Conservation (phyloP, 1,140 invertebrate species). For the Lepidurus couesii region DNA sequence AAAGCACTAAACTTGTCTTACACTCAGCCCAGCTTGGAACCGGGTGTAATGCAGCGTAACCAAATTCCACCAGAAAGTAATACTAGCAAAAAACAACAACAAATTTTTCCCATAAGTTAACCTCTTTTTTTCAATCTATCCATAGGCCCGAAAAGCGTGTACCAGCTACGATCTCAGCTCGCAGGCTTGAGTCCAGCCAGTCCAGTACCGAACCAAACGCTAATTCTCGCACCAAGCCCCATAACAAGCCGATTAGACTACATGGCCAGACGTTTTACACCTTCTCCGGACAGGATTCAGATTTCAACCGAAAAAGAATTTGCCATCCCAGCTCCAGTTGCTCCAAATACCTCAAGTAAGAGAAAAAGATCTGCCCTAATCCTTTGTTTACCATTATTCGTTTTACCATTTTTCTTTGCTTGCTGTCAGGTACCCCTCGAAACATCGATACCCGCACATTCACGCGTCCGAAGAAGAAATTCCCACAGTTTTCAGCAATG, state of each 20-base stretch:
- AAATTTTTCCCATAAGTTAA: not conserved
- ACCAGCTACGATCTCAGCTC: not conserved
- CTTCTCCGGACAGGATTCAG: not conserved
- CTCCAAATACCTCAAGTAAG: not conserved
- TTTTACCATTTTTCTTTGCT: no score
- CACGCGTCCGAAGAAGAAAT: conserved; percentile 9
- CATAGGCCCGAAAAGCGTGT: not conserved
- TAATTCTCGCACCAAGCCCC: not conserved
- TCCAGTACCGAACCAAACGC: no score
- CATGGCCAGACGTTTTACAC: not conserved
- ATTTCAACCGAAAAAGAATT: not conserved
- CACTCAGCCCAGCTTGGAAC: not conserved
- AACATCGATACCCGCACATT: not conserved
- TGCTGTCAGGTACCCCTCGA: not conserved
- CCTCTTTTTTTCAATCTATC: not conserved
- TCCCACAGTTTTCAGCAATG: not conserved
- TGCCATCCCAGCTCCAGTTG: not conserved
- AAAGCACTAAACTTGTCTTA: not conserved
- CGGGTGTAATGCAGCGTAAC: not conserved
- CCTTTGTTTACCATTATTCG: no score
- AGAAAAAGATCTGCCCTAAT: not conserved
- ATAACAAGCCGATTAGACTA: not conserved
- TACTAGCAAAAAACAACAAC: not conserved
- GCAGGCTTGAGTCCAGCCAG: not conserved
- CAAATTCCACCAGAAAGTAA: not conserved